Conservation (phyloP, 2,113 vertebrate genomes). For the Bucco capensis region DNA sequence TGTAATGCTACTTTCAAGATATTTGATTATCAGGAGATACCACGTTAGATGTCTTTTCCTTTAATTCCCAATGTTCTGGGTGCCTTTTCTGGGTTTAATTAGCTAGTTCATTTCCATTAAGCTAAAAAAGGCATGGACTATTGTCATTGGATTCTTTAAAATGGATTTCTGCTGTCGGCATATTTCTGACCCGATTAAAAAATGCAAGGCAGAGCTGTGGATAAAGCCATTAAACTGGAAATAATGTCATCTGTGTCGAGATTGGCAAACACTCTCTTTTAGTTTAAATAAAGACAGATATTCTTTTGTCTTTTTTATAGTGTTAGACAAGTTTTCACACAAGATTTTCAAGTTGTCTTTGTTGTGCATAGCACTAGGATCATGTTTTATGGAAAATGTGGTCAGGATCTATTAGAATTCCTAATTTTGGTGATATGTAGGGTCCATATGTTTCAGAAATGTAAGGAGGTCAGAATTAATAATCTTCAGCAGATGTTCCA, state of each 20-base stretch:
- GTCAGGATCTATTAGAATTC: background rate
- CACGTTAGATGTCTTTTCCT: background rate
- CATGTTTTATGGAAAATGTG: background rate
- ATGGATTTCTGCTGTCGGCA: conserved; percentile 66
- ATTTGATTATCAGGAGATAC: background rate
- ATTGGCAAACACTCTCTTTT: background rate
- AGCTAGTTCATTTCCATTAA: conserved; percentile 43
- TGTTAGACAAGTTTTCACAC: background rate
- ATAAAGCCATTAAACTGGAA: conserved; percentile 55
- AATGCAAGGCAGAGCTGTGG: conserved; percentile 20
- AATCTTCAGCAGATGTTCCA: background rate
- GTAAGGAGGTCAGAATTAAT: background rate
- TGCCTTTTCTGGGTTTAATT: conserved; percentile 40
- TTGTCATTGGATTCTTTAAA: conserved; percentile 59
- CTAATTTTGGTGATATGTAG: background rate
- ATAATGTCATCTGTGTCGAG: background rate
- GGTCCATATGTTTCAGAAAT: background rate
- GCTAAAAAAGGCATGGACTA: conserved; percentile 29
- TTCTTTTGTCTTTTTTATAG: background rate
- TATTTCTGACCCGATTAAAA: conserved; percentile 66
- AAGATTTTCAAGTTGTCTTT: background rate
- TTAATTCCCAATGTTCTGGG: conserved; percentile 16
- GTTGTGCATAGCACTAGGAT: background rate
- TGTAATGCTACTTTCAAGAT: background rate
- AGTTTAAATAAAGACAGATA: background rate